These are phyloP conservation scores for Acleris sparsana DNA, from an alignment of 2,888 invertebrate species.

Conservation along the genomic window DNA sequence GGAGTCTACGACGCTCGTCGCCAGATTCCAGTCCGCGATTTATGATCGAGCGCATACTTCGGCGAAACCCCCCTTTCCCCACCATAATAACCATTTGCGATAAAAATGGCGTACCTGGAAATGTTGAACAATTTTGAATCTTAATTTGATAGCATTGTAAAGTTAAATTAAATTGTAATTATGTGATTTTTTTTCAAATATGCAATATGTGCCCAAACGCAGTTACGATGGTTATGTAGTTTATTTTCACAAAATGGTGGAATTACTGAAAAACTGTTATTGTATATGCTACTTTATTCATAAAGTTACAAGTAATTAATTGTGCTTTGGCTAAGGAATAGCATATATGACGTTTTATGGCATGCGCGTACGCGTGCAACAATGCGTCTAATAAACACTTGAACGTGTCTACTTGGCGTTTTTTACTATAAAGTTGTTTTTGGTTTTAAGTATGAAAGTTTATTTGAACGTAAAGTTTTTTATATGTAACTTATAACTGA, in stretches of 20 bases:
- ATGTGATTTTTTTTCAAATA: conserved; percentile 29
- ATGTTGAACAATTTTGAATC: too few species aligned
- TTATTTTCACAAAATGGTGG: conserved; percentile 44
- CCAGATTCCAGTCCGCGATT: conserved; percentile 57
- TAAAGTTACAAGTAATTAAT: too few species aligned
- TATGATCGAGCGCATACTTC: conserved; percentile 60
- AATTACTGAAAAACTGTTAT: neutral
- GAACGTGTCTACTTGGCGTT: neutral
- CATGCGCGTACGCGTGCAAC: neutral
- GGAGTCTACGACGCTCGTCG: conserved; percentile 49
- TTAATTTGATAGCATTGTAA: too few species aligned
- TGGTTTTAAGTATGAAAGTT: too few species aligned
- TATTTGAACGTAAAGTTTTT: too few species aligned
- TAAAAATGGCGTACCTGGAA: too few species aligned
- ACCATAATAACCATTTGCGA: neutral
- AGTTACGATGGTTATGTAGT: conserved; percentile 50
- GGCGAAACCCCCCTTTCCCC: conserved; percentile 44
- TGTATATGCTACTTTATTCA: too few species aligned
- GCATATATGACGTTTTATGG: too few species aligned
- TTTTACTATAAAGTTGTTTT: neutral
- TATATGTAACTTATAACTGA: too few species aligned
- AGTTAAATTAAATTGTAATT: conserved; percentile 12
- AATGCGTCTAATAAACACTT: neutral
- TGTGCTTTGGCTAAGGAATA: too few species aligned
- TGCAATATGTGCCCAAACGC: conserved; percentile 38